phyloP scores from a whole-genome alignment of 2,888 invertebrate genomes.

The Drosophila incognita region DNA sequence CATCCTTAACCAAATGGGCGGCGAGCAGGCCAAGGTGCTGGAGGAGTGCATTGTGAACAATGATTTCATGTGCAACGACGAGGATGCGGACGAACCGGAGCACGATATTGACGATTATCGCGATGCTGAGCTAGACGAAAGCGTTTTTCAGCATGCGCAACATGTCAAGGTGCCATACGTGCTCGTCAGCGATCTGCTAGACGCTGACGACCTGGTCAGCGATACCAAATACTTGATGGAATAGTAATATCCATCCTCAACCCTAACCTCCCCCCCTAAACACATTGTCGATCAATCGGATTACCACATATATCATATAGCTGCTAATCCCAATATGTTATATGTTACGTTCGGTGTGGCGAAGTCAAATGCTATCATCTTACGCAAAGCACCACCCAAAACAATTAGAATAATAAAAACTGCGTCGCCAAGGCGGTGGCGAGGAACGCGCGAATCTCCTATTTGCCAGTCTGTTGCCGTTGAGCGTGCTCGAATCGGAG shows the following conservation, averaged over 20 bases:
- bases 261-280: not conserved
- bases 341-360: not conserved
- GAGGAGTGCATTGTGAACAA: slow-evolving; percentile 78
- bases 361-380: not conserved
- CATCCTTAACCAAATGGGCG: slow-evolving; percentile 27
- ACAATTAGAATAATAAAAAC: slow-evolving; percentile 45
- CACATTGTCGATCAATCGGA: not conserved
- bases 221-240: slow-evolving; percentile 65
- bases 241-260: slow-evolving; percentile 5
- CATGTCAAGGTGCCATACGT: slow-evolving; percentile 51
- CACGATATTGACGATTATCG: slow-evolving; percentile 38
- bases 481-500: slow-evolving; percentile 90
- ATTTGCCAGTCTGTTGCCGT: slow-evolving; percentile 88
- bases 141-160: slow-evolving; percentile 50
- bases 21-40: slow-evolving; percentile 59
- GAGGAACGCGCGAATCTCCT: slow-evolving; percentile 86
- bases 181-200: slow-evolving; percentile 54
- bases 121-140: slow-evolving; percentile 52
- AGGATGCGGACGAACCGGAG: slow-evolving; percentile 42
- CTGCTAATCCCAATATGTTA: not conserved
- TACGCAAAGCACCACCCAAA: slow-evolving; percentile 14
- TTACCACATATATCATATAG: not conserved
- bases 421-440: slow-evolving; percentile 67
- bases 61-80: slow-evolving; percentile 72
- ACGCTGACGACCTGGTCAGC: slow-evolving; percentile 54